Evolutionary conservation across 2,113 vertebrate species (phyloP).

Genomic region (Malurus alboscapulatus): DNA sequence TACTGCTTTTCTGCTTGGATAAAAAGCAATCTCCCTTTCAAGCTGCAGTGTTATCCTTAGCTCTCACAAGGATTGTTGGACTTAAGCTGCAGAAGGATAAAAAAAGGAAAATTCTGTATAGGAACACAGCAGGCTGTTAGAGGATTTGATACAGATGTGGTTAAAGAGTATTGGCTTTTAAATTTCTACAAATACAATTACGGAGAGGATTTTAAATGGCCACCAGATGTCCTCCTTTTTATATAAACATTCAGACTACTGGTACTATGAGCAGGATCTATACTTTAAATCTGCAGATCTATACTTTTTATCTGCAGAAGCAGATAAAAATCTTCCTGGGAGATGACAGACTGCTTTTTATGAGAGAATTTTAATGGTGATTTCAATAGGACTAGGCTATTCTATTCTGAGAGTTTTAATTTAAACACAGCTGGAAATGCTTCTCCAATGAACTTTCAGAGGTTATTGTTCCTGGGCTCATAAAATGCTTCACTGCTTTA

Average conservation of each 20-base stretch:
- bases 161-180: background rate
- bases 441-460: background rate
- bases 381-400: background rate
- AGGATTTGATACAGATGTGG: background rate
- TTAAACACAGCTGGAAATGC: background rate
- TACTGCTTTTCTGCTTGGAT: background rate
- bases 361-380: background rate
- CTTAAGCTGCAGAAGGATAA: background rate
- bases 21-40: background rate
- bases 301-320: background rate
- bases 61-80: background rate
- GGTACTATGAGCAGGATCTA: background rate
- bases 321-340: background rate
- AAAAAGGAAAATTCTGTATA: background rate
- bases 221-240: slow-evolving; percentile 62
- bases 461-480: background rate
- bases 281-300: background rate
- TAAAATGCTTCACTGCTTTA: background rate
- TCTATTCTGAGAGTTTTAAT: background rate
- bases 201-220: slow-evolving; percentile 1
- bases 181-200: background rate
- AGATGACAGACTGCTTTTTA: background rate
- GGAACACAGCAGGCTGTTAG: background rate
- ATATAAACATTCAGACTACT: background rate
- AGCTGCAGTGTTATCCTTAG: background rate